Percentiles rank a stretch among this genome's conserved stretches.
Conservation (phyloP, 2,113 vertebrate genomes). For the Pteruthius melanotis region DNA sequence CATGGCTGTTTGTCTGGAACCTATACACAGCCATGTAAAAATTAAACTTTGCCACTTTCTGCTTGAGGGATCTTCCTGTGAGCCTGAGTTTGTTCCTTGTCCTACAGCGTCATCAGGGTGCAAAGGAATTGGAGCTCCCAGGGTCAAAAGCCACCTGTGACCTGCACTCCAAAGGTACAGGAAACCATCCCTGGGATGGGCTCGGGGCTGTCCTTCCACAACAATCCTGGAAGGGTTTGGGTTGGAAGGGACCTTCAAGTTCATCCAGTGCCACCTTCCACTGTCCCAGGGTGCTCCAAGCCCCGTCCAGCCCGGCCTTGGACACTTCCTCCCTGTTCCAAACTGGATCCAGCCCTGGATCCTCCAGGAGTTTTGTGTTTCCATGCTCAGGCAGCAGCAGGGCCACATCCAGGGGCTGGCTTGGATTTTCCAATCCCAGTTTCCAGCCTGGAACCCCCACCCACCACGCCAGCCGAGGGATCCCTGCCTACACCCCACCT, state of each 20-base stretch:
- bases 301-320: background rate
- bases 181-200: background rate
- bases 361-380: rapidly evolving
- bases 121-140: background rate
- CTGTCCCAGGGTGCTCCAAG: background rate
- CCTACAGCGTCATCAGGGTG: too few relatives aligned
- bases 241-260: background rate
- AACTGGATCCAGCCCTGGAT: rapidly evolving
- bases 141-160: background rate
- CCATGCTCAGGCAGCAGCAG: background rate
- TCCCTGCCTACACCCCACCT: rapidly evolving
- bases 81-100: too few relatives aligned
- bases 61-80: too few relatives aligned
- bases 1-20: too few relatives aligned
- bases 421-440: too few relatives aligned
- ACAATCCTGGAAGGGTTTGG: background rate
- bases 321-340: background rate
- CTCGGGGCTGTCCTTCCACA: background rate
- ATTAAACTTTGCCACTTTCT: too few relatives aligned
- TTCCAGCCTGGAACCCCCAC: too few relatives aligned
- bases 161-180: background rate
- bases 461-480: rapidly evolving
- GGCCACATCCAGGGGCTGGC: rapidly evolving
- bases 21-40: too few relatives aligned
- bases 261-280: background rate